Evolutionary conservation across 2,888 invertebrate species (phyloP).

Genomic region (Nephrocerus scutellatus): DNA sequence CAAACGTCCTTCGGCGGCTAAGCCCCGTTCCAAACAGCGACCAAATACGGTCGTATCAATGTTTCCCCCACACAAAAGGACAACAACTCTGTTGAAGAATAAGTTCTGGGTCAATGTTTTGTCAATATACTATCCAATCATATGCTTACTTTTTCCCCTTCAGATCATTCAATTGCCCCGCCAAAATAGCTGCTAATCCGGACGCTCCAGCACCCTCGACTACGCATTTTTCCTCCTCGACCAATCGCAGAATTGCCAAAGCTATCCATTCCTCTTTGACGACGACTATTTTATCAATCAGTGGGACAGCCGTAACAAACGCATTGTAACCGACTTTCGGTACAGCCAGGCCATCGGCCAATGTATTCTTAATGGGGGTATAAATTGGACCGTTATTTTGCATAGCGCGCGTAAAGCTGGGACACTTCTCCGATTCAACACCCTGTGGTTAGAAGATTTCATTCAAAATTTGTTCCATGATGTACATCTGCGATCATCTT

Average conservation of each 20-base stretch:
- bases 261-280: slow-evolving; percentile 81
- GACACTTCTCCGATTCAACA: slow-evolving; percentile 86
- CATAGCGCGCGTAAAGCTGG: slow-evolving; percentile 73
- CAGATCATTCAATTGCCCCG: slow-evolving; percentile 72
- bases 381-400: slow-evolving; percentile 61
- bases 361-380: slow-evolving; percentile 62
- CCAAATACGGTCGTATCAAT: slow-evolving; percentile 88
- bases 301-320: slow-evolving; percentile 61
- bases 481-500: neutral
- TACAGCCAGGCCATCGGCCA: slow-evolving; percentile 86
- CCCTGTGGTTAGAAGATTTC: slow-evolving; percentile 52
- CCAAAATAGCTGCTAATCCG: slow-evolving; percentile 76
- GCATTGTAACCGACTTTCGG: slow-evolving; percentile 83
- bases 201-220: slow-evolving; percentile 88
- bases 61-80: slow-evolving; percentile 81
- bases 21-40: slow-evolving; percentile 76
- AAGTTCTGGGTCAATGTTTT: neutral
- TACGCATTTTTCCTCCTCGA: slow-evolving; percentile 80
- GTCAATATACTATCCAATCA: neutral
- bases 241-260: slow-evolving; percentile 67
- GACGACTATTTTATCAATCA: slow-evolving; percentile 73
- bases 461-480: neutral
- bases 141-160: slow-evolving; percentile 63
- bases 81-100: slow-evolving; percentile 59
- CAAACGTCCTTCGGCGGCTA: slow-evolving; percentile 78